Conservation (phyloP, 2,888 invertebrate genomes). For the Rutpela maculata region DNA sequence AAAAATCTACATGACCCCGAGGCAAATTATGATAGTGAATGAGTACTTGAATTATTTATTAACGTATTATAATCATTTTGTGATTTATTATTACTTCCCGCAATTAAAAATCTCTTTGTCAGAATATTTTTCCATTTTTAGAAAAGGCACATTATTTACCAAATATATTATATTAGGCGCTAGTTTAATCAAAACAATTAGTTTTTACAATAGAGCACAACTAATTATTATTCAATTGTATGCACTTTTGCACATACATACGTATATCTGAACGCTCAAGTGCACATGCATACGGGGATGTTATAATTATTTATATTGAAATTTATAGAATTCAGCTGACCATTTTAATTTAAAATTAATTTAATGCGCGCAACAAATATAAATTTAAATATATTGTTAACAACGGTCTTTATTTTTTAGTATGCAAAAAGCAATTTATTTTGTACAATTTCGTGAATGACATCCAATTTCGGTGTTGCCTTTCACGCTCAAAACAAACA, state of each 20-base stretch:
- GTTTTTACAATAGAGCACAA: no score
- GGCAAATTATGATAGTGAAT: no score
- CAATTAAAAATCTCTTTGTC: no score
- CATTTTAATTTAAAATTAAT: constrained; percentile 31
- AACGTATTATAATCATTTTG: no score
- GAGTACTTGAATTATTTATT: no score
- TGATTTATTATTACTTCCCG: no score
- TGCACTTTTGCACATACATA: no score
- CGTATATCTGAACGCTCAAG: not conserved
- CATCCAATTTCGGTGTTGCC: constrained; percentile 35
- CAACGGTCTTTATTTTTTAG: constrained; percentile 32
- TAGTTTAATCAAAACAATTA: no score
- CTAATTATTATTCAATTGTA: no score
- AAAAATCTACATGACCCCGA: no score
- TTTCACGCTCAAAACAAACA: constrained; percentile 33
- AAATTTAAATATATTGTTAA: constrained; percentile 30
- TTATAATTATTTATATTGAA: not conserved
- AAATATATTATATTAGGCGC: not conserved
- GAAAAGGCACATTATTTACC: no score
- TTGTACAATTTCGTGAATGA: constrained; percentile 35
- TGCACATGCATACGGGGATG: not conserved
- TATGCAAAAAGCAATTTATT: constrained; percentile 37
- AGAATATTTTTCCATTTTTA: no score
- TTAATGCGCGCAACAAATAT: constrained; percentile 23
- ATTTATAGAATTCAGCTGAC: not conserved